Conservation (phyloP, 2,113 vertebrate genomes). For the Tamias sibiricus region DNA sequence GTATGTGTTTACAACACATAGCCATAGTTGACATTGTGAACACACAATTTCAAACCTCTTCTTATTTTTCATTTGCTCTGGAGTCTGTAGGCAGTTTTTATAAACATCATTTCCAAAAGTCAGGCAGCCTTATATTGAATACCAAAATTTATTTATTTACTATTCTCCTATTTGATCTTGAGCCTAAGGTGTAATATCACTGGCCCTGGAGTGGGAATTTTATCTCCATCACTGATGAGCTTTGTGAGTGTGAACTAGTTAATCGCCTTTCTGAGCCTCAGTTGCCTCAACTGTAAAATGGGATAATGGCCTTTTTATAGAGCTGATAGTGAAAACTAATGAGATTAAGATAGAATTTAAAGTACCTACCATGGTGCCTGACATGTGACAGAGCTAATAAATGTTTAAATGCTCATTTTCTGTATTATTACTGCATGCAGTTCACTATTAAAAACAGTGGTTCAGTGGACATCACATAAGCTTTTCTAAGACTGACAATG, state of each 20-base stretch:
- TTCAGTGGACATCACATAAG: background rate
- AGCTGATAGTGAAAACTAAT: background rate
- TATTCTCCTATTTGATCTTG: background rate
- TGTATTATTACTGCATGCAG: background rate
- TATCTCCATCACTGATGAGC: background rate
- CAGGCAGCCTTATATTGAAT: background rate
- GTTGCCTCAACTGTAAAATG: background rate
- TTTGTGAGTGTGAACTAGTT: background rate
- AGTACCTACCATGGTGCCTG: background rate
- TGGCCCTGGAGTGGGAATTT: background rate
- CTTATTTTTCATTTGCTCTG: background rate
- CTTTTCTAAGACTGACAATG: background rate
- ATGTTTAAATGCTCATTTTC: background rate
- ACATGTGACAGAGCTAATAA: background rate
- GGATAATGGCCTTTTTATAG: background rate
- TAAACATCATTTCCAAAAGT: background rate
- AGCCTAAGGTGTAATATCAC: background rate
- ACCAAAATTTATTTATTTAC: conserved; percentile 28
- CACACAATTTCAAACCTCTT: background rate
- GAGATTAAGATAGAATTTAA: background rate
- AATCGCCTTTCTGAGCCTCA: background rate
- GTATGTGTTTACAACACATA: background rate
- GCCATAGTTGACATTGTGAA: background rate
- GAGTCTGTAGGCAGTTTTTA: background rate
- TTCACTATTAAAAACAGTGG: background rate